phyloP scores from a whole-genome alignment of 2,888 invertebrate species.

The Micropterix aruncella region DNA sequence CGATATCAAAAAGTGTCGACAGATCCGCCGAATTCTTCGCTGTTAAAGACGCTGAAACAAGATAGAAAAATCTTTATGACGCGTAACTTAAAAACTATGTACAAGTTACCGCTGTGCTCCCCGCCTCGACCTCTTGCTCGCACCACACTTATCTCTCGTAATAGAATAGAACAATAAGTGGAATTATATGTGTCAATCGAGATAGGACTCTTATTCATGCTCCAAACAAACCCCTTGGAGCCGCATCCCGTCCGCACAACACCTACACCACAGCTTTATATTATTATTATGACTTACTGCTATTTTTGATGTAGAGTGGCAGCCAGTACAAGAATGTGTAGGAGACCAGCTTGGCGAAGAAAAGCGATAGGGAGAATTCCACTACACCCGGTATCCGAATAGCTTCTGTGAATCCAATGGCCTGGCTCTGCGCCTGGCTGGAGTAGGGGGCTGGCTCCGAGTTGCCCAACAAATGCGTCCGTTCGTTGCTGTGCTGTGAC shows the following conservation, averaged over 20 bases:
- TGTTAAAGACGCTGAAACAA: constrained; percentile 53
- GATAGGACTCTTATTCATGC: too few relatives aligned
- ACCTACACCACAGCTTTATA: too few relatives aligned
- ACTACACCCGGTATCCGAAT: constrained; percentile 81
- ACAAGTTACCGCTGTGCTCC: too few relatives aligned
- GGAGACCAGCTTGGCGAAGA: constrained; percentile 93
- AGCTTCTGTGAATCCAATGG: constrained; percentile 67
- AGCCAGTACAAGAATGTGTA: constrained; percentile 97
- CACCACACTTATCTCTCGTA: too few relatives aligned
- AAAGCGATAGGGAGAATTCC: constrained; percentile 84
- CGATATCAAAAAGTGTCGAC: constrained; percentile 75
- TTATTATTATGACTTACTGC: constrained; percentile 64
- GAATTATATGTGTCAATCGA: too few relatives aligned
- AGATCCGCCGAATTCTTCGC: constrained; percentile 60
- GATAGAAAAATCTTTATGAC: too few relatives aligned
- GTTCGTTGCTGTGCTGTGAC: constrained; percentile 15
- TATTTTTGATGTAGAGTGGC: constrained; percentile 73
- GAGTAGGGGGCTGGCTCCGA: constrained; percentile 7
- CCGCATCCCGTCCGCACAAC: too few relatives aligned
- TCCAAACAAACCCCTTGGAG: too few relatives aligned
- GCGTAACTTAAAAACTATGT: too few relatives aligned
- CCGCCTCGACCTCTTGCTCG: too few relatives aligned
- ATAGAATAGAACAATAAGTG: too few relatives aligned
- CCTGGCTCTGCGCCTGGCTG: constrained; percentile 30
- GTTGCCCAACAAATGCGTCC: constrained; percentile 19